These are phyloP conservation scores for Cebidichthys violaceus DNA, from an alignment of 2,113 vertebrate genomes.

Conservation along the genomic window DNA sequence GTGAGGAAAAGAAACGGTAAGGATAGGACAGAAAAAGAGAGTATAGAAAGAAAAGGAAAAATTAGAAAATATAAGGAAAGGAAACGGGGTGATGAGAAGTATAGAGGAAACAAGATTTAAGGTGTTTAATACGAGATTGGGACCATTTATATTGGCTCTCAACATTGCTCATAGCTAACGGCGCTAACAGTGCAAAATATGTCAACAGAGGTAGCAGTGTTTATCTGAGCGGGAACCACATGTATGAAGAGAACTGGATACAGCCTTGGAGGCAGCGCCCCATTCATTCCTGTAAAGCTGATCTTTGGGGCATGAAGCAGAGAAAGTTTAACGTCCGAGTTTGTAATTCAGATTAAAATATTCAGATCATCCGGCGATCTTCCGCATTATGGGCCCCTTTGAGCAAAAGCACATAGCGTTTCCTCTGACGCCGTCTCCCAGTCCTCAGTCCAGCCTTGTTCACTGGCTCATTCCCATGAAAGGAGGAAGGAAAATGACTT, in stretches of 20 bases:
- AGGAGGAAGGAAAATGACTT: neutral
- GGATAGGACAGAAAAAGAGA: neutral
- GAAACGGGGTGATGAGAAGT: too few species aligned
- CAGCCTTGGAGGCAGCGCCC: too few species aligned
- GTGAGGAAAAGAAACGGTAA: neutral
- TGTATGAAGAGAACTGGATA: neutral
- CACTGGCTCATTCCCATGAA: neutral
- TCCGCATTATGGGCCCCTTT: too few species aligned
- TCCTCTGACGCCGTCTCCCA: too few species aligned
- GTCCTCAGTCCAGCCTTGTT: neutral
- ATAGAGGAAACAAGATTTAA: neutral
- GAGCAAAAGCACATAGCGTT: too few species aligned
- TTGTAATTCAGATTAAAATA: too few species aligned
- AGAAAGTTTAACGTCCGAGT: too few species aligned
- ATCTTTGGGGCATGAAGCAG: too few species aligned
- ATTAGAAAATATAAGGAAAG: neutral
- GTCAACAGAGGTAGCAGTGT: neutral
- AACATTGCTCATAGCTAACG: neutral
- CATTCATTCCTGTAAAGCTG: too few species aligned
- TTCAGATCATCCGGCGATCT: too few species aligned
- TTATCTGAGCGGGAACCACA: neutral
- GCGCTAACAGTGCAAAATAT: neutral
- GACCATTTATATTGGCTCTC: neutral
- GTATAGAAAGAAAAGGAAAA: neutral
- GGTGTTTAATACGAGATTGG: neutral